Base-by-base conservation (phyloP, 1,140 invertebrate species). In the Ostrea edulis region DNA sequence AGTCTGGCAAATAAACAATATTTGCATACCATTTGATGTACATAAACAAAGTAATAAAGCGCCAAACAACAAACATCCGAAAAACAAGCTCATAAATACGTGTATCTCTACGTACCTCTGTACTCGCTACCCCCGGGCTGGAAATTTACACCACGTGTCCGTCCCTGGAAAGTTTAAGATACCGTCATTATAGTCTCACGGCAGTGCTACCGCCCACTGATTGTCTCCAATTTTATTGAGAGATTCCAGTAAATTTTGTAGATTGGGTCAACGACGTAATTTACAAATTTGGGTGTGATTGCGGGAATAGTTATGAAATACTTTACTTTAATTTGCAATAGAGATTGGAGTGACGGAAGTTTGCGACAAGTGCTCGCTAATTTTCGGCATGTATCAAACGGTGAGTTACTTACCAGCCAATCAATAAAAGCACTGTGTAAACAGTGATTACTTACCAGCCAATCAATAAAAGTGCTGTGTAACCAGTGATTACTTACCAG, bases 401-500 rank as follows among this genome's bases (percentile, higher is more conserved):
- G n/a, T n/a, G n/a, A n/a, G n/a, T n/a, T n/a, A 77, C 68, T 14
- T 29, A 77, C 68, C 68, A 77, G 22, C 68, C 68, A 77, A 5
- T 22, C 29, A 11, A 77, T 35, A 12, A 77, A 77, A 25, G n/a
- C n/a, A n/a, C n/a, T n/a, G n/a, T n/a, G n/a, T n/a, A n/a, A n/a
- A n/a, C n/a, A n/a, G n/a, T n/a, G n/a, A n/a, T n/a, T n/a, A 77
- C 68, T 14, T 29, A 77, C 68, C 68, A 77, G 22, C 68, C 68
- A 77, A 5, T 22, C 29, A 11, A 77, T 35, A 12, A 77, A 77
- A 25, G n/a, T n/a, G n/a, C n/a, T n/a, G n/a, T n/a, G n/a, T n/a
- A n/a, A n/a, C n/a, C n/a, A n/a, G n/a, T n/a, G n/a, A n/a, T n/a
- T n/a, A 77, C 68, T 14, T 29, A 77, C 68, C 68, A 77, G 22